Conservation (phyloP, 2,113 vertebrate species). For the Pogonocichla stellata region DNA sequence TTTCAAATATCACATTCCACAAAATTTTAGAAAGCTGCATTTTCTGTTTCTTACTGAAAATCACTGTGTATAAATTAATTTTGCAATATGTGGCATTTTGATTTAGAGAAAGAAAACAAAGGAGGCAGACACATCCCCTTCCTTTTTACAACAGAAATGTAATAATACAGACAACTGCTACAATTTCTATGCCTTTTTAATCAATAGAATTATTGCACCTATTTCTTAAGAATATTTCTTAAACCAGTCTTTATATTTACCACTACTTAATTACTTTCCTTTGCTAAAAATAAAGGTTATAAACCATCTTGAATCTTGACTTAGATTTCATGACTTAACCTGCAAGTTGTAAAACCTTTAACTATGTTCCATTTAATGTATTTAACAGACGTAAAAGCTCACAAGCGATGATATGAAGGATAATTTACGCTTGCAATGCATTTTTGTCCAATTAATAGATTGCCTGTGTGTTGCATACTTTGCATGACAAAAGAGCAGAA, state of each 20-base stretch:
- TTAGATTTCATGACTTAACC: constrained; percentile 72
- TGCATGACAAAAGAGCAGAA: constrained; percentile 99
- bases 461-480: constrained; percentile 96
- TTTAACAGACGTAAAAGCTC: constrained; percentile 84
- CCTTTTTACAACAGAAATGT: constrained; percentile 11
- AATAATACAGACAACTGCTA: constrained; percentile 42
- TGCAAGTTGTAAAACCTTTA: constrained; percentile 77
- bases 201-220: constrained; percentile 59
- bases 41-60: neutral
- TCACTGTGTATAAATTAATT: neutral
- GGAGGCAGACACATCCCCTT: neutral
- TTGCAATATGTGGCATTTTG: neutral
- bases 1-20: neutral
- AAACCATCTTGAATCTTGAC: constrained; percentile 66
- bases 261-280: constrained; percentile 78
- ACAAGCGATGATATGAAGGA: constrained; percentile 81
- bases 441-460: constrained; percentile 99
- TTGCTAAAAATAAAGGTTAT: constrained; percentile 76
- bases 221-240: constrained; percentile 58
- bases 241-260: constrained; percentile 76
- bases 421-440: constrained; percentile 94
- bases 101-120: constrained; percentile 1
- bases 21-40: neutral
- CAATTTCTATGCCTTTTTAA: neutral
- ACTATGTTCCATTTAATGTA: constrained; percentile 78